These are phyloP conservation scores for Capitulum mitella DNA, from an alignment of 2,888 invertebrate species.

Conservation along the genomic window DNA sequence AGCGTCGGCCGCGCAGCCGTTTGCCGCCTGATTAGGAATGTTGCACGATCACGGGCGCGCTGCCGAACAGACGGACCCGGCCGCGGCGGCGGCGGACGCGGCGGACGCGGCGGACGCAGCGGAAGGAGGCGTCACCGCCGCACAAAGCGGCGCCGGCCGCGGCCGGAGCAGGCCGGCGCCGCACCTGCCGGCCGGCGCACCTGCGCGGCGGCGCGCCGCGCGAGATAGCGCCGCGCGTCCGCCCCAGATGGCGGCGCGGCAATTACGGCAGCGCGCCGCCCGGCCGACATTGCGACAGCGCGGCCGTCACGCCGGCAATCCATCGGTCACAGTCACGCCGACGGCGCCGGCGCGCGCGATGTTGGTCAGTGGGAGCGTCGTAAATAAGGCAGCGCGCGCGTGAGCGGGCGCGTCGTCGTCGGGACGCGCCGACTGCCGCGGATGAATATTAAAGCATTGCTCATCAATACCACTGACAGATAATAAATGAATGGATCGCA, in stretches of 20 bases:
- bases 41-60: neutral
- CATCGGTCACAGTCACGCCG: neutral
- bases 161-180: neutral
- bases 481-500: constrained; percentile 2
- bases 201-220: constrained; percentile 1
- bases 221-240: neutral
- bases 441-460: neutral
- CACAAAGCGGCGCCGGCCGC: neutral
- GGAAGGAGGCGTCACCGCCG: constrained; percentile 1
- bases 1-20: neutral
- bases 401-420: neutral
- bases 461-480: constrained; percentile 6
- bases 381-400: neutral
- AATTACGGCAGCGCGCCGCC: neutral
- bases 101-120: neutral
- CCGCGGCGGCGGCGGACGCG: neutral
- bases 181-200: constrained; percentile 14
- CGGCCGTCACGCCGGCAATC: neutral
- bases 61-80: neutral
- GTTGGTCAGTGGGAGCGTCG: neutral
- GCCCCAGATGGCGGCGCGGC: neutral
- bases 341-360: neutral
- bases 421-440: neutral
- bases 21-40: constrained; percentile 16
- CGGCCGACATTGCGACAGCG: neutral